Evolutionary conservation across 2,797 vertebrate genomes (phyloP).

Genomic region (Melanotaenia nigrans): DNA sequence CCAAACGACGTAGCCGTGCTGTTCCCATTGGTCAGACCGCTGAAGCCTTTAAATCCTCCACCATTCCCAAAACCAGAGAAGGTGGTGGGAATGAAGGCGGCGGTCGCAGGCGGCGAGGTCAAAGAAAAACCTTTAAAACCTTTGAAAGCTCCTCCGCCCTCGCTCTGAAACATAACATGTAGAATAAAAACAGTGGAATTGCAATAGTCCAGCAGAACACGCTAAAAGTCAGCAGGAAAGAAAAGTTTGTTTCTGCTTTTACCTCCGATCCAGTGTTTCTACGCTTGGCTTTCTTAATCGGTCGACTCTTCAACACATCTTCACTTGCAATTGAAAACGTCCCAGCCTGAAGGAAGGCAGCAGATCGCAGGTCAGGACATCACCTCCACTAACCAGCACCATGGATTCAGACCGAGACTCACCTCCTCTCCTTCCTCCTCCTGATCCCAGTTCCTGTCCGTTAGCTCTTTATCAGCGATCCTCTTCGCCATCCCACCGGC

Average conservation of each 20-base stretch:
- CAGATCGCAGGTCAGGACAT: background rate
- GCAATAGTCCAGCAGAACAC: too few species aligned
- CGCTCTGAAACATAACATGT: constrained; percentile 59
- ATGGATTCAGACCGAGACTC: constrained; percentile 7
- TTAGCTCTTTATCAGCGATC: constrained; percentile 95
- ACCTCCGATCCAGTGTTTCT: constrained; percentile 87
- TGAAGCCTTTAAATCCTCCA: constrained; percentile 70
- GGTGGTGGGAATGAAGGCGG: background rate
- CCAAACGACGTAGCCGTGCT: constrained; percentile 48
- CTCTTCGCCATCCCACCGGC: constrained; percentile 92
- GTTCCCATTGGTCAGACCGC: constrained; percentile 78
- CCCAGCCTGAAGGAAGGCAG: constrained; percentile 84
- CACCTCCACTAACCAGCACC: too few species aligned
- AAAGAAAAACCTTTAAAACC: constrained; percentile 81
- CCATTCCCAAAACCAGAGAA: constrained; percentile 77
- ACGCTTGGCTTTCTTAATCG: constrained; percentile 97
- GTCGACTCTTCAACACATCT: constrained; percentile 92
- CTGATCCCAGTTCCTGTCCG: constrained; percentile 98
- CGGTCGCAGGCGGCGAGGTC: constrained; percentile 5
- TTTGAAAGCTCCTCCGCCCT: constrained; percentile 75
- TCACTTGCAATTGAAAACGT: constrained; percentile 92
- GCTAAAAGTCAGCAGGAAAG: background rate
- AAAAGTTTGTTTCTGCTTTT: constrained; percentile 11
- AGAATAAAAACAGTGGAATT: background rate
- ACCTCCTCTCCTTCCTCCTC: constrained; percentile 98